A percentile compares a stretch with the other conserved stretches of the same genome.
phyloP scores from a whole-genome alignment of 2,113 vertebrate genomes.

The Artemisiospiza belli region DNA sequence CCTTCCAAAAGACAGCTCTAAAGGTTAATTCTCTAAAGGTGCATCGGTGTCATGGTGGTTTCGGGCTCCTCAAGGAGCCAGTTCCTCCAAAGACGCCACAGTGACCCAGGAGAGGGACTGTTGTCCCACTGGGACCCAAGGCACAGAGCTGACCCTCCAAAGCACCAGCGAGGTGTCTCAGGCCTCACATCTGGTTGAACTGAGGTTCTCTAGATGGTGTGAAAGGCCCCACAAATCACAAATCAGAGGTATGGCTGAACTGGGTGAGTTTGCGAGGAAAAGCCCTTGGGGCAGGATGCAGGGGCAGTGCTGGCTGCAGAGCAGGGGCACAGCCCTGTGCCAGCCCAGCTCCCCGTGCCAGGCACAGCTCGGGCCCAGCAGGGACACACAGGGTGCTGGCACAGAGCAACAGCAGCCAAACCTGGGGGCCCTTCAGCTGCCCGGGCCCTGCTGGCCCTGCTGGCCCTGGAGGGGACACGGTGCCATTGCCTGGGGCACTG shows the following conservation, averaged over 20 bases:
- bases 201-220: background rate
- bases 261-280: background rate
- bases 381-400: background rate
- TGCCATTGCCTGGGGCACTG: accelerated
- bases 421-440: background rate
- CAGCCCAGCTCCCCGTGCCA: background rate
- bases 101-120: background rate
- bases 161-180: accelerated
- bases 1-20: background rate
- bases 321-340: background rate
- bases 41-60: background rate
- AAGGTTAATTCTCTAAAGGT: background rate
- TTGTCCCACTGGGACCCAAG: background rate
- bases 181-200: background rate
- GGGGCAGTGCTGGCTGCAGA: too few relatives aligned
- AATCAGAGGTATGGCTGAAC: background rate
- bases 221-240: accelerated
- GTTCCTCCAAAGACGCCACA: background rate
- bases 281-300: background rate
- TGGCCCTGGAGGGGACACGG: accelerated
- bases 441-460: background rate
- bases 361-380: background rate
- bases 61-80: background rate
- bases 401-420: background rate
- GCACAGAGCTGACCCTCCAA: background rate